Base-by-base conservation (phyloP, 2,888 invertebrate genomes). In the Cryptocephalus primarius region DNA sequence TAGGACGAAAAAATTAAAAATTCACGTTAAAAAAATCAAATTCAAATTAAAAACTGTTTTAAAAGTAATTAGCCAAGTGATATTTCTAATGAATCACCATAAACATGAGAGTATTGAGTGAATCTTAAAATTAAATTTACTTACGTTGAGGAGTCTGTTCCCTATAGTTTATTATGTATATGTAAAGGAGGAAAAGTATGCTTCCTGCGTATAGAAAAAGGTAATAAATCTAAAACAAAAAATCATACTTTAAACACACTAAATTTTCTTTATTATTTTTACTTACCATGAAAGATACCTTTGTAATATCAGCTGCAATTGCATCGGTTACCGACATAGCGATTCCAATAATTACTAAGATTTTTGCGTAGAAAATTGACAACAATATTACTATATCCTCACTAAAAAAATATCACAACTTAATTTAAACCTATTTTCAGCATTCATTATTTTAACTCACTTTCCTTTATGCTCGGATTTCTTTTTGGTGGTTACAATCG, bases 251-350 rank as follows among this genome's bases (percentile, higher is more conserved):
- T 22, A 2, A 6, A 6, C 22, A 22, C 22, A 22, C 3, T 22
- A 4, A 6, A 22, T 22, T 22, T 22, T 22, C 6, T 22, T 4
- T 4, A 22, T 22, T 22, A 22, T 22, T 4, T 22, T 22, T 22
- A 6, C 22, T 22, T 22, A 22, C 22, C 22, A 6, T 22, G 6
- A 22, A 22, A 22, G 6, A 22, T 22, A 4, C 6, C 22, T 22
- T 22, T 22, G 22, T 22, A 58, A 82, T 80, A 58, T 81, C 79
- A 42, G 79, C 77, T 4, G 88, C 85, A 51, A 90, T 84, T 43
- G 88, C 85, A 72, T 91, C 88, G 3, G 91, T 88, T 50, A 92
- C 79, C 3, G 92, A 91, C 60, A 93, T 82, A 11, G 90, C 88
- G 36, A 90, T 78, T 8, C 89, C 89, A 53, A 88, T 72, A 6